Base-by-base conservation (phyloP, 1,140 invertebrate genomes). In the Eriosoma lanigerum region DNA sequence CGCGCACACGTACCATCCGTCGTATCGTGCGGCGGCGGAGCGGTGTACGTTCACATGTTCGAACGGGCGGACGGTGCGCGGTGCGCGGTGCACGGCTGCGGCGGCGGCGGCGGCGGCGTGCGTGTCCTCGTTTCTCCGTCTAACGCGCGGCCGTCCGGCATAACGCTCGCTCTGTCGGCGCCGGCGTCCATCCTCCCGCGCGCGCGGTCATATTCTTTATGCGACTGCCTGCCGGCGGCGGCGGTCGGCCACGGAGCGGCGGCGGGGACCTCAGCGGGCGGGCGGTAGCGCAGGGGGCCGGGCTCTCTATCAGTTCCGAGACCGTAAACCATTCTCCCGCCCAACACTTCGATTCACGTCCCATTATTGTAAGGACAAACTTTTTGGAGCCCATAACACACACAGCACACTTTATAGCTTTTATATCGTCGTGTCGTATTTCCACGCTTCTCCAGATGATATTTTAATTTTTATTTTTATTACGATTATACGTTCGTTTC, bases 271-370 rank as follows among this genome's bases (percentile, higher is more conserved):
- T 24, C 3, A 60, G n/a, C 52, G 73, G 73, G 50, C 52, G 54
- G 73, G 54, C 73, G 73, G 73, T 60, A 60, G 73, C 73, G 56
- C 52, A 58, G 73, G 73, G 73, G 73, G 73, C 73, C 73, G 73
- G 73, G 52, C 73, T 76, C 73, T 76, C 73, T 76, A 76, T 76
- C 73, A 76, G 73, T 76, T 46, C 73, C 73, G 73, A 76, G 73
- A 76, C 73, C 73, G 73, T 76, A 76, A 76, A 76, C 73, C 73
- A 76, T 76, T 76, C 73, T 76, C 73, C 73, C 73, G 73, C 73
- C 73, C 73, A 76, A 76, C 73, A 76, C 73, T 76, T 76, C 73
- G 73, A 76, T 76, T 76, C 73, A 46, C 73, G 73, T 76, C 73
- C 73, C 73, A 76, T 76, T 76, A 76, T 76, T 46, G 73, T 60